Evolutionary conservation across 2,113 vertebrate species (phyloP), one percentile per base, ranked within the genome.

Genomic region (Galemys pyrenaicus): DNA sequence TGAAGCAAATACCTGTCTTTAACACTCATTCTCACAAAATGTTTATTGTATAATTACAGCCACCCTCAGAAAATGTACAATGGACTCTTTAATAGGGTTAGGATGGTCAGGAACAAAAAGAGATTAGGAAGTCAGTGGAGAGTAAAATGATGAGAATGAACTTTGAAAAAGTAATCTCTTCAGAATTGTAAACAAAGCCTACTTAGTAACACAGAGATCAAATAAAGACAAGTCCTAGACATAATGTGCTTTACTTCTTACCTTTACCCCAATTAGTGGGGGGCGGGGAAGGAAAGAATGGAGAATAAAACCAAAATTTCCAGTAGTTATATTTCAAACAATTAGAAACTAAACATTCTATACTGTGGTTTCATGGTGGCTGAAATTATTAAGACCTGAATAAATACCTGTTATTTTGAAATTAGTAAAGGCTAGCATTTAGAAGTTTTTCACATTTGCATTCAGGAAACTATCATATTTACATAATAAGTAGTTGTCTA

Each of bases 401-500:
- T 32, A 68, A 87, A 85, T 86, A 22, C 13, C 10, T 84, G n/a
- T 70, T 84, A 22, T 74, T 65, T 75, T 95, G 39, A 68, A 95
- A 82, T 79, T 46, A 4, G 13, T 74, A 92, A 88, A 22, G 73
- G 19, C 41, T 62, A 68, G 41, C 32, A 37, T 73, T 44, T 78
- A 22, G 3, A 88, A 56, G 24, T 62, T 35, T 92, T 83, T 84
- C 32, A 84, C 3, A 46, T 58, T 51, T 89, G 39, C n/a, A 71
- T 93, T 85, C 32, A 58, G 28, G 65, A 94, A 46, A 51, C 35
- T 74, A 22, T 26, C 87, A 56, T 83, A 74, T 64, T 62, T 49
- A 58, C 3, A 6, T 77, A 75, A 87, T 13, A 77, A 75, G 89
- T 70, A 10, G 56, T 26, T 4, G 5, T 32, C 35, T 73, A 17